Percentiles rank a stretch among this genome's conserved stretches.
Evolutionary conservation across 1,140 invertebrate species (phyloP).

Genomic region (Temnothorax nylanderi): DNA sequence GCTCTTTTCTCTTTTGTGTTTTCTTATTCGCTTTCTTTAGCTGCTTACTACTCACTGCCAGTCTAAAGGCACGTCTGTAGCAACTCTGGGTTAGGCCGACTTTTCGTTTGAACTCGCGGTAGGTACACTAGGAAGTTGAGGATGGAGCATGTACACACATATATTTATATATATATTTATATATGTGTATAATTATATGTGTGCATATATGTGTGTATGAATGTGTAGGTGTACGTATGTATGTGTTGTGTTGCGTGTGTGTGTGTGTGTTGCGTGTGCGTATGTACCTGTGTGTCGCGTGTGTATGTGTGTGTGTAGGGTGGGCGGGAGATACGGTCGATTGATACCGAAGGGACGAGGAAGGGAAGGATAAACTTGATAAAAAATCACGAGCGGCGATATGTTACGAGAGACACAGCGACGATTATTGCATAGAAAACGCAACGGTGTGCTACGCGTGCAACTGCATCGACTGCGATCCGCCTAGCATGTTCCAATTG

Average conservation of each 20-base stretch:
- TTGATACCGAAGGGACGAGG: constrained; percentile 33
- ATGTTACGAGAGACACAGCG: constrained; percentile 26
- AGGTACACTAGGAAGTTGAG: constrained; percentile 49
- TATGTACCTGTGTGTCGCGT: not conserved
- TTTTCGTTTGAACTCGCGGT: constrained; percentile 60
- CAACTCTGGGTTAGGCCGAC: constrained; percentile 68
- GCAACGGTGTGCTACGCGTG: constrained; percentile 28
- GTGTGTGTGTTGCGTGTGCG: not conserved
- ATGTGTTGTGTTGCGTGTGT: not conserved
- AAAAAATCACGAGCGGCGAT: constrained; percentile 31
- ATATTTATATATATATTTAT: not conserved
- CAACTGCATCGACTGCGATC: constrained; percentile 5
- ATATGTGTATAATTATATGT: not conserved
- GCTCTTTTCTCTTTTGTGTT: constrained; percentile 23
- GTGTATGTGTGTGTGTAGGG: not conserved
- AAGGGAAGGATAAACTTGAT: constrained; percentile 27
- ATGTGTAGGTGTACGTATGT: not conserved
- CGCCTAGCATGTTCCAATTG: constrained; percentile 9
- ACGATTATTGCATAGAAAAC: constrained; percentile 49
- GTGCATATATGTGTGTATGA: not conserved
- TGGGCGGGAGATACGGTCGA: constrained; percentile 39
- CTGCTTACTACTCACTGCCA: constrained; percentile 56
- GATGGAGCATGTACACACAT: constrained; percentile 5
- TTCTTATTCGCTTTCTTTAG: constrained; percentile 28
- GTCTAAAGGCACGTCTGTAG: constrained; percentile 69